These are phyloP conservation scores for Buathra laborator DNA, from an alignment of 2,888 invertebrate genomes.

Conservation along the genomic window DNA sequence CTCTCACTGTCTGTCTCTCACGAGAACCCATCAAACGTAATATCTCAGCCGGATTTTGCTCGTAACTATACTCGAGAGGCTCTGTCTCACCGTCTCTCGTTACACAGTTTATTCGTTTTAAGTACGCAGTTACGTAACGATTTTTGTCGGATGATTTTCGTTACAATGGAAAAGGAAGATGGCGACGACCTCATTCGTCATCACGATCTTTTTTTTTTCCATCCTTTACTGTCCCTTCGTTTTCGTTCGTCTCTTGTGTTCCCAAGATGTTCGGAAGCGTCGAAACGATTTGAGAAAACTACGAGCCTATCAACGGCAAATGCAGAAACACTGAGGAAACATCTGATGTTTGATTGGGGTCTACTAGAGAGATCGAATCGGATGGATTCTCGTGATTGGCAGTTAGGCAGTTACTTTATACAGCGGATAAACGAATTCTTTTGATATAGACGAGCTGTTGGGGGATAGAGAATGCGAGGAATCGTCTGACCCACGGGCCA, in stretches of 20 bases:
- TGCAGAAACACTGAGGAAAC: background rate
- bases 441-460: background rate
- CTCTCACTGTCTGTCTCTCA: slow-evolving; percentile 49
- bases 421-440: background rate
- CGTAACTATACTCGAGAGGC: slow-evolving; percentile 22
- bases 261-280: slow-evolving; percentile 1
- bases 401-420: background rate
- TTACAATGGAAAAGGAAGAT: background rate
- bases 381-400: slow-evolving; percentile 25
- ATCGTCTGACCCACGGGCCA: slow-evolving; percentile 21
- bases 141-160: slow-evolving; percentile 47
- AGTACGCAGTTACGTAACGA: slow-evolving; percentile 52
- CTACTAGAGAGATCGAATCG: background rate
- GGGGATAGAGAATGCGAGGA: background rate
- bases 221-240: background rate
- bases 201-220: background rate
- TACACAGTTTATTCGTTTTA: background rate
- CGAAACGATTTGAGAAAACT: slow-evolving; percentile 40
- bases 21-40: slow-evolving; percentile 18
- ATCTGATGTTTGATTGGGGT: slow-evolving; percentile 39
- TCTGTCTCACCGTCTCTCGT: slow-evolving; percentile 8
- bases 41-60: slow-evolving; percentile 25
- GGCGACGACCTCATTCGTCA: background rate
- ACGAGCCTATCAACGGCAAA: background rate
- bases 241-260: background rate